Evolutionary conservation across 2,797 vertebrate species (phyloP).

Genomic region (Rhinogobio ventralis): DNA sequence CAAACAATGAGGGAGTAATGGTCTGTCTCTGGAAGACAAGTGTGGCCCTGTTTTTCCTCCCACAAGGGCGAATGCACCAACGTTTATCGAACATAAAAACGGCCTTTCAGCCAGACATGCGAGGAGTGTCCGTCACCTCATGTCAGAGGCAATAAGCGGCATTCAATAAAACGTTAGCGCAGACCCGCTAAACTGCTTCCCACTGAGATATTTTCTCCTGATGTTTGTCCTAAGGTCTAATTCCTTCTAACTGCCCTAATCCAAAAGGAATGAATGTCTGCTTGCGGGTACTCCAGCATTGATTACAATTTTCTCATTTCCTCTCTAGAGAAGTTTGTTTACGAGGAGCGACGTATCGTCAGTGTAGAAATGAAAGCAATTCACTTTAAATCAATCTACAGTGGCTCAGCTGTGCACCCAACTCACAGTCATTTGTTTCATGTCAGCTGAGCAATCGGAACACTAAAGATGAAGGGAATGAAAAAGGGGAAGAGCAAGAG

Average conservation of each 20-base stretch:
- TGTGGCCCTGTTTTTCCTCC: slow-evolving; percentile 61
- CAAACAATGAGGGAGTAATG: slow-evolving; percentile 72
- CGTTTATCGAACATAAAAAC: slow-evolving; percentile 70
- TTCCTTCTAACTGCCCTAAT: slow-evolving; percentile 54
- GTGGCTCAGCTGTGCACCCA: slow-evolving; percentile 35
- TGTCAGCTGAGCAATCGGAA: not conserved
- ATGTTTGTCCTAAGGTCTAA: slow-evolving; percentile 48
- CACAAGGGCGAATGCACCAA: slow-evolving; percentile 65
- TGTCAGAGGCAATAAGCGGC: slow-evolving; percentile 31
- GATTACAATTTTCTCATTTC: slow-evolving; percentile 62
- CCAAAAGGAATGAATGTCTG: slow-evolving; percentile 47
- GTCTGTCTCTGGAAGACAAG: slow-evolving; percentile 70
- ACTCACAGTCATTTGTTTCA: slow-evolving; percentile 35
- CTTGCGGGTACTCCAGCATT: slow-evolving; percentile 36
- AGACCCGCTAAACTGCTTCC: slow-evolving; percentile 37
- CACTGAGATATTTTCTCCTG: slow-evolving; percentile 22
- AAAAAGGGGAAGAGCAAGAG: slow-evolving; percentile 41
- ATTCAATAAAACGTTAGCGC: slow-evolving; percentile 38
- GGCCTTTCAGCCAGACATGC: slow-evolving; percentile 21
- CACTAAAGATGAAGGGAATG: slow-evolving; percentile 9
- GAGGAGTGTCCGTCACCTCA: slow-evolving; percentile 24
- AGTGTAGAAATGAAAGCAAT: slow-evolving; percentile 50
- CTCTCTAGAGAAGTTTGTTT: slow-evolving; percentile 59
- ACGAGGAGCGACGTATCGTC: slow-evolving; percentile 22
- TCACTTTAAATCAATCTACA: slow-evolving; percentile 58